Conservation (phyloP, 2,797 vertebrate genomes). For the Rhinoraja longicauda region DNA sequence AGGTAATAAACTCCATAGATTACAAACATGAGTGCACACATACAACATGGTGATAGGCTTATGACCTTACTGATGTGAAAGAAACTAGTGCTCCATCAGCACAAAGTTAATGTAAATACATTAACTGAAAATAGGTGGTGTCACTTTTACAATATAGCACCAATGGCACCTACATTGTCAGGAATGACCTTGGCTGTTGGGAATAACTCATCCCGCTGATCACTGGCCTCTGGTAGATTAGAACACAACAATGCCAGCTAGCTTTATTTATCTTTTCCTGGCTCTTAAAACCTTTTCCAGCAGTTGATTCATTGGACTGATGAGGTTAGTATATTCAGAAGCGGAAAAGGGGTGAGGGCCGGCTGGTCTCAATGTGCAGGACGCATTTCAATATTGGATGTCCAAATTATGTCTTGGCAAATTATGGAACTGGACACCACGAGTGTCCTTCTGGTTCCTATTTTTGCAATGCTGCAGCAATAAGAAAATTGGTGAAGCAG, state of each 20-base stretch:
- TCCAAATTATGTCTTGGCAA: neutral
- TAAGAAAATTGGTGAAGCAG: too few relatives aligned
- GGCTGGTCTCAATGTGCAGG: neutral
- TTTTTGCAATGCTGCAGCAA: neutral
- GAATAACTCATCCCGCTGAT: neutral
- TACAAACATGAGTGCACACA: neutral
- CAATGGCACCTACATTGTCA: neutral
- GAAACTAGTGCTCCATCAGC: neutral
- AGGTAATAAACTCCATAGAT: slow-evolving; percentile 6
- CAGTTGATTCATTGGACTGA: neutral
- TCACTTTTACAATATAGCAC: neutral
- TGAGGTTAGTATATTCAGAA: neutral
- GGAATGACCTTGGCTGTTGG: neutral
- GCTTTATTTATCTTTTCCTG: neutral
- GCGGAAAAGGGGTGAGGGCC: neutral
- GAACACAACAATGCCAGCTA: neutral
- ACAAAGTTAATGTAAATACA: neutral
- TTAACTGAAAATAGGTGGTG: neutral
- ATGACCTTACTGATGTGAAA: neutral
- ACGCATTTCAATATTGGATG: neutral
- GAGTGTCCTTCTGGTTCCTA: neutral
- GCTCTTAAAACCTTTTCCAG: neutral
- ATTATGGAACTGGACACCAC: neutral
- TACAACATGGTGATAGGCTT: neutral
- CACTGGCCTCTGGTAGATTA: neutral